These are phyloP conservation scores for Eretmocerus hayati DNA, from an alignment of 2,888 invertebrate species.

Conservation along the genomic window DNA sequence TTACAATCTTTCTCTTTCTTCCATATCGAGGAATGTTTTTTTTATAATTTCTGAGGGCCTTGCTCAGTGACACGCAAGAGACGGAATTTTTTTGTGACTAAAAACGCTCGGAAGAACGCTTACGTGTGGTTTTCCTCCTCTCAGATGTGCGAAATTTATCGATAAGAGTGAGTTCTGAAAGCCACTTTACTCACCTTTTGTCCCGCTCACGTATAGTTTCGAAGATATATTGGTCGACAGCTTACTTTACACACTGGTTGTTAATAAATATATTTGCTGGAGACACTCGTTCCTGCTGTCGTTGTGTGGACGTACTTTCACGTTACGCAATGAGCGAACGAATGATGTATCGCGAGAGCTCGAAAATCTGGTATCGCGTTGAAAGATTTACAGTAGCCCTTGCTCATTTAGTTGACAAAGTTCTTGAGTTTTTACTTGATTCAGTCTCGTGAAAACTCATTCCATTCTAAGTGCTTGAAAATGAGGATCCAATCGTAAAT, in stretches of 20 bases:
- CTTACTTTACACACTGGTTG: not conserved
- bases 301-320: conserved; percentile 13
- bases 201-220: not conserved
- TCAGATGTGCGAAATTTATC: not conserved
- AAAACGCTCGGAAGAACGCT: not conserved
- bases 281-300: not conserved
- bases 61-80: too few species aligned
- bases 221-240: not conserved
- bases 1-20: too few species aligned
- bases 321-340: conserved; percentile 17
- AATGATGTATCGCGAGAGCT: conserved; percentile 8
- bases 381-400: too few species aligned
- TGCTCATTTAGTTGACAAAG: too few species aligned
- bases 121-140: not conserved
- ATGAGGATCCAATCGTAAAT: too few species aligned
- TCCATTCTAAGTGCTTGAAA: too few species aligned
- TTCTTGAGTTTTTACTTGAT: too few species aligned
- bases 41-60: too few species aligned
- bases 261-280: not conserved
- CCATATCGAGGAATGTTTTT: too few species aligned
- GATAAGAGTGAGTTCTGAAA: not conserved
- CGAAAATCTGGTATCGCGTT: conserved; percentile 7
- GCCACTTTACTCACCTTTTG: not conserved
- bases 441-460: too few species aligned
- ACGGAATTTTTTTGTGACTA: too few species aligned